Evolutionary conservation across 2,888 invertebrate species (phyloP).

Genomic region (Spisula subtruncata): DNA sequence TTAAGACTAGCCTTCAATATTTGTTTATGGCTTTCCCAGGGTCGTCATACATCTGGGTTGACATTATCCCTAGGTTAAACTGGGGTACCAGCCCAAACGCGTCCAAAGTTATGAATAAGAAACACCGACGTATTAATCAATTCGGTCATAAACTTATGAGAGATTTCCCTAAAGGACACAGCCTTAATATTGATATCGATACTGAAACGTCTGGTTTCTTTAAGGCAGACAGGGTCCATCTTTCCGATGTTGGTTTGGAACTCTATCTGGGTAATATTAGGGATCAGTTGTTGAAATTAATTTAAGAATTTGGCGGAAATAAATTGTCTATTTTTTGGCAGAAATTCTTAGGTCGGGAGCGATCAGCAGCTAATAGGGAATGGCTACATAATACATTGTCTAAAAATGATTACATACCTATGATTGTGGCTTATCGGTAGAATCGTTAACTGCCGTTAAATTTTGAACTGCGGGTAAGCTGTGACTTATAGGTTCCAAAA

Average conservation of each 20-base stretch:
- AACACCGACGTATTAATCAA: too few species aligned
- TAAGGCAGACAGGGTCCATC: not conserved
- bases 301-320: conserved; percentile 30
- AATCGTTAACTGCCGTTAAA: too few species aligned
- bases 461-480: too few species aligned
- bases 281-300: too few species aligned
- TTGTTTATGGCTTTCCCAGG: too few species aligned
- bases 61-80: too few species aligned
- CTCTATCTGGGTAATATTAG: not conserved
- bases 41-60: too few species aligned
- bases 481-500: too few species aligned
- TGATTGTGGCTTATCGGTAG: not conserved
- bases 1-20: too few species aligned
- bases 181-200: not conserved
- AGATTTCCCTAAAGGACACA: too few species aligned
- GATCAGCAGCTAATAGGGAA: not conserved
- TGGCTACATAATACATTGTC: not conserved
- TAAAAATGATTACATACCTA: not conserved
- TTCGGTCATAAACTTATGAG: not conserved
- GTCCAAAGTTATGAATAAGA: too few species aligned
- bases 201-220: not conserved
- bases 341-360: not conserved
- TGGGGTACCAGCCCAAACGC: too few species aligned
- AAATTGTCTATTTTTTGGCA: conserved; percentile 35
- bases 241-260: not conserved